Evolutionary conservation across 2,797 vertebrate genomes (phyloP), one percentile per base, ranked within the genome.

Genomic region (Mus minutoides): DNA sequence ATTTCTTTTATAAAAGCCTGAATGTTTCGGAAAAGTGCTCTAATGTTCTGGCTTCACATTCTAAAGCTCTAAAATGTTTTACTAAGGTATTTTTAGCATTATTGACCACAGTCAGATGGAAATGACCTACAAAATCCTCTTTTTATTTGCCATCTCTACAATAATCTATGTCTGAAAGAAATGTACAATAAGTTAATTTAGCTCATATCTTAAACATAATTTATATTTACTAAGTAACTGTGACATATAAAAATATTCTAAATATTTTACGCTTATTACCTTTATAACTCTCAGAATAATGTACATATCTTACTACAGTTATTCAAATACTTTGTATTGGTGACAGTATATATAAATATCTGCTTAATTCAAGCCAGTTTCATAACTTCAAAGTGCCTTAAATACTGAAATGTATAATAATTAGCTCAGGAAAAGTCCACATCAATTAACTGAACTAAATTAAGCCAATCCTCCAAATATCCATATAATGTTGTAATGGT

Each of bases 71-170:
- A 14, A 78, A 96, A 40, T 60, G 6, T 40, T 87, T 96, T 94
- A 46, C 71, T 17, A 6, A 92, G 91, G 60, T 96, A 94, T 96
- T 96, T 96, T 95, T 93, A 67, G 73, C n/a, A 1, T 92, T 95
- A 93, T 92, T 97, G 88, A 93, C 69, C 71, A 96, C 24, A 78
- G 64, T 77, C 56, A 94, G 46, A 85, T 96, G 58, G 13, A 93
- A 93, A 80, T 93, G 88, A 82, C 85, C 85, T 94, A 78, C 17
- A 88, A 80, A 94, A 56, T 76, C 9, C 46, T 86, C 19, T 76
- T 69, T 56, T 43, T 73, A 80, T 77, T 79, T 52, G 60, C 11
- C 26, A n/a, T 52, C 64, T 94, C 14, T 89, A 7, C 62, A 60
- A 54, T 96, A 88, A 95, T n/a, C 1, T 80, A 0, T 83, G 16